A percentile compares a stretch with the other conserved stretches of the same genome.
Evolutionary conservation across 2,113 vertebrate genomes (phyloP).

Genomic region (Grammomys dolichurus): DNA sequence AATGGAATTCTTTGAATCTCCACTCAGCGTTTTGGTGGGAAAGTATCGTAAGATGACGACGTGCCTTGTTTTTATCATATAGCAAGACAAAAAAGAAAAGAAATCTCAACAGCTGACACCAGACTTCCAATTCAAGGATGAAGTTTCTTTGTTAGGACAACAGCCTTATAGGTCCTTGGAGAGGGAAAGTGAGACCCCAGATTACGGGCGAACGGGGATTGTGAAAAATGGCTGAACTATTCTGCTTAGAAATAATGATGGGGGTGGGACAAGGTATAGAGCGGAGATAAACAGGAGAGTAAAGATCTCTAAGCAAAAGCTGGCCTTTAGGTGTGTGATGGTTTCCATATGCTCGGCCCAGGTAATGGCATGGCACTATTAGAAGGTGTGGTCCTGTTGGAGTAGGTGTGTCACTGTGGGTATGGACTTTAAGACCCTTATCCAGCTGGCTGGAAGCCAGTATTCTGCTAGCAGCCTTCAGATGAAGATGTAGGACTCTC

Average conservation of each 20-base stretch:
- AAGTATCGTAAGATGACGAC: slow-evolving; percentile 17
- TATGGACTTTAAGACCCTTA: no score
- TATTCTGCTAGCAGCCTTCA: no score
- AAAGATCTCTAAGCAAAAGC: not conserved
- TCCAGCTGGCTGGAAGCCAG: no score
- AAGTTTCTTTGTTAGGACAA: slow-evolving; percentile 29
- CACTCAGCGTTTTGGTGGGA: not conserved
- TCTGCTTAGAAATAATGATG: slow-evolving; percentile 44
- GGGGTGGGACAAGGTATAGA: not conserved
- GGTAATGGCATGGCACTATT: no score
- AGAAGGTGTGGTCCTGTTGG: no score
- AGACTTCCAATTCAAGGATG: slow-evolving; percentile 37
- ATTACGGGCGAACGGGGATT: not conserved
- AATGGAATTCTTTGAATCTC: slow-evolving; percentile 32
- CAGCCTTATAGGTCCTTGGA: slow-evolving; percentile 1
- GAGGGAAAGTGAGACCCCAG: not conserved
- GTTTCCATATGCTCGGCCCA: no score
- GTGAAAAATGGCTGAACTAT: not conserved
- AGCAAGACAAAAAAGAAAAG: not conserved
- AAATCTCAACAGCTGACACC: not conserved
- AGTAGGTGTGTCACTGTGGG: no score
- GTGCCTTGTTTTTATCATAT: slow-evolving; percentile 51
- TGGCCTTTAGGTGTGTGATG: not conserved
- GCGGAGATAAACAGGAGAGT: not conserved
- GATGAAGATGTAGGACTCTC: no score